Evolutionary conservation across 2,888 invertebrate species (phyloP).

Genomic region (Cataglyphis rosenhaueri): DNA sequence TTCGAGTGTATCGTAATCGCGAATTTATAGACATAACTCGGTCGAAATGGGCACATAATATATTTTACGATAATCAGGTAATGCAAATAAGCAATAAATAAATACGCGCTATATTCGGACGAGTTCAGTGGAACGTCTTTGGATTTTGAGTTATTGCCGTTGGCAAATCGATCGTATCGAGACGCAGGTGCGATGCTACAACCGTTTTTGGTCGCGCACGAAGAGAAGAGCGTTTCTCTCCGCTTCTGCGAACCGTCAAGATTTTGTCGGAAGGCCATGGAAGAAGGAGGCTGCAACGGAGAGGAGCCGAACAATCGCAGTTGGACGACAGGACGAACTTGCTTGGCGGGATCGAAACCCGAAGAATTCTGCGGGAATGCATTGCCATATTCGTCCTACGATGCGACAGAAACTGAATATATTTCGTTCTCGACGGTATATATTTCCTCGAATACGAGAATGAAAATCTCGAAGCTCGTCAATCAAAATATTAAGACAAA

Average conservation of each 20-base stretch:
- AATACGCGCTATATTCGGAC: background rate
- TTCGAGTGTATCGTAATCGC: background rate
- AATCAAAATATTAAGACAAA: constrained; percentile 26
- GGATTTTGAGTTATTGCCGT: constrained; percentile 59
- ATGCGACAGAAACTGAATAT: constrained; percentile 18
- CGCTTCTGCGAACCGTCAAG: constrained; percentile 52
- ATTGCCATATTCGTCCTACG: constrained; percentile 60
- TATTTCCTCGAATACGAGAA: constrained; percentile 45
- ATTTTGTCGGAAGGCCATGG: constrained; percentile 46
- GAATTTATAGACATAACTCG: background rate
- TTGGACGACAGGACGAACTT: constrained; percentile 58
- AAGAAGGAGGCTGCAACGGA: constrained; percentile 21
- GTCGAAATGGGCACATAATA: background rate
- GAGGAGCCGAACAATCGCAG: constrained; percentile 61
- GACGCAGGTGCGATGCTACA: constrained; percentile 35
- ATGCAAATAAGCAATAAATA: background rate
- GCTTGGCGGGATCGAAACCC: constrained; percentile 64
- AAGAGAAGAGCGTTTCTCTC: background rate
- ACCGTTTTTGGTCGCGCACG: constrained; percentile 52
- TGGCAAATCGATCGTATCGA: constrained; percentile 57
- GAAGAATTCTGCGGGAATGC: constrained; percentile 67
- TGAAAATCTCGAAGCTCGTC: constrained; percentile 45
- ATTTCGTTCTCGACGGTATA: no score
- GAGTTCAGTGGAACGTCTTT: background rate
- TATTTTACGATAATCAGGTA: background rate